Percentiles rank a stretch among this genome's conserved stretches.
These are phyloP conservation scores for Protobothrops flavoviridis DNA, from an alignment of 2,113 vertebrate genomes.

Conservation along the genomic window DNA sequence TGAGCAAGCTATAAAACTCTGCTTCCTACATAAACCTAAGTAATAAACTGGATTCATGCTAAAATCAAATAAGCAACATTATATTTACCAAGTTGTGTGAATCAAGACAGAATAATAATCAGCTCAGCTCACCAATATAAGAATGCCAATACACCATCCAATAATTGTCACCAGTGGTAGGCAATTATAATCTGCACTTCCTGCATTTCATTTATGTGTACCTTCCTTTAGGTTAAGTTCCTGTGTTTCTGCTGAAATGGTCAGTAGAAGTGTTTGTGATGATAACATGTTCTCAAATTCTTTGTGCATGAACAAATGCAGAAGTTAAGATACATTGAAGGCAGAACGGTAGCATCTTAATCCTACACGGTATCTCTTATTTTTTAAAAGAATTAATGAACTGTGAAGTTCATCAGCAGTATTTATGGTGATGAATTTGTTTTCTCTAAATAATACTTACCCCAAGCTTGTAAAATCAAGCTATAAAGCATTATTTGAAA, in stretches of 20 bases:
- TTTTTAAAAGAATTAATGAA: background rate
- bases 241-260: background rate
- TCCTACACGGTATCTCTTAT: background rate
- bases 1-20: background rate
- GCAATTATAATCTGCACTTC: background rate
- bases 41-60: background rate
- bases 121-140: background rate
- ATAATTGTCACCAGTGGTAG: background rate
- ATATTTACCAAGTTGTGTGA: background rate
- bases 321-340: background rate
- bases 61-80: background rate
- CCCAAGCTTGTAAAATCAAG: background rate
- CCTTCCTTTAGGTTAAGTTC: background rate
- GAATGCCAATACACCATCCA: background rate
- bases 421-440: background rate
- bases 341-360: background rate
- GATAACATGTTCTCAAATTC: background rate
- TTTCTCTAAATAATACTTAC: background rate
- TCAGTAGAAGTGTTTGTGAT: background rate
- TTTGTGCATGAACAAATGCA: background rate
- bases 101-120: background rate
- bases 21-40: background rate
- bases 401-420: background rate
- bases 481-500: background rate
- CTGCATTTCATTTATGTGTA: background rate